Conservation (phyloP, 2,797 vertebrate genomes). For the Rhyacichthys aspro region DNA sequence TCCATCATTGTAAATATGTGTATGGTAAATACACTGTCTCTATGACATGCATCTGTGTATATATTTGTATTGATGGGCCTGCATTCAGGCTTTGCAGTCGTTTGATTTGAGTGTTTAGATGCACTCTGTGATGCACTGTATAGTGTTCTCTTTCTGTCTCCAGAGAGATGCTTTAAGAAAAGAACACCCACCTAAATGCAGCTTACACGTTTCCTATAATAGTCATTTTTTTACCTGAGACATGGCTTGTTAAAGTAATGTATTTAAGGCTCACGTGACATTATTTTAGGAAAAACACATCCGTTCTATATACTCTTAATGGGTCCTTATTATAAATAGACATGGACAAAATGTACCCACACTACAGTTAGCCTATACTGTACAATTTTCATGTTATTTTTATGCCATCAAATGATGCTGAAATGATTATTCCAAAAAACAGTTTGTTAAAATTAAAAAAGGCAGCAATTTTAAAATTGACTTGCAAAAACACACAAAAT, state of each 20-base stretch:
- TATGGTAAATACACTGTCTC: slow-evolving; percentile 13
- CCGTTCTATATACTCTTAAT: slow-evolving; percentile 7
- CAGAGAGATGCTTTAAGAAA: slow-evolving; percentile 19
- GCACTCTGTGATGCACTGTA: slow-evolving; percentile 25
- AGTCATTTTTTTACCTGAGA: slow-evolving; percentile 36
- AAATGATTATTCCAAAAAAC: background rate
- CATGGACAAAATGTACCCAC: slow-evolving; percentile 6
- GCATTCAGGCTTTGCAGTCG: slow-evolving; percentile 10
- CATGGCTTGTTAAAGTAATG: slow-evolving; percentile 18
- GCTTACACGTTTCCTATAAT: slow-evolving; percentile 17
- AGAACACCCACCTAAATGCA: slow-evolving; percentile 35
- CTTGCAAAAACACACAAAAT: background rate
- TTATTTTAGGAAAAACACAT: slow-evolving; percentile 24
- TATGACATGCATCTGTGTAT: slow-evolving; percentile 22
- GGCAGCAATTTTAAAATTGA: background rate
- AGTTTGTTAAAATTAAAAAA: background rate
- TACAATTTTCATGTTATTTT: background rate
- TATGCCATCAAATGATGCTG: background rate
- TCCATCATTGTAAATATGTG: slow-evolving; percentile 31
- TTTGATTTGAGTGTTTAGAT: slow-evolving; percentile 25
- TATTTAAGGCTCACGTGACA: slow-evolving; percentile 15
- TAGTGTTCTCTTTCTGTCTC: slow-evolving; percentile 14
- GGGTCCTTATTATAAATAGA: slow-evolving; percentile 15
- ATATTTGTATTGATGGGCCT: slow-evolving; percentile 14
- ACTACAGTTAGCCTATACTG: slow-evolving; percentile 6